phyloP scores from a whole-genome alignment of 2,797 vertebrate genomes.

The Sebastes baramenuke region DNA sequence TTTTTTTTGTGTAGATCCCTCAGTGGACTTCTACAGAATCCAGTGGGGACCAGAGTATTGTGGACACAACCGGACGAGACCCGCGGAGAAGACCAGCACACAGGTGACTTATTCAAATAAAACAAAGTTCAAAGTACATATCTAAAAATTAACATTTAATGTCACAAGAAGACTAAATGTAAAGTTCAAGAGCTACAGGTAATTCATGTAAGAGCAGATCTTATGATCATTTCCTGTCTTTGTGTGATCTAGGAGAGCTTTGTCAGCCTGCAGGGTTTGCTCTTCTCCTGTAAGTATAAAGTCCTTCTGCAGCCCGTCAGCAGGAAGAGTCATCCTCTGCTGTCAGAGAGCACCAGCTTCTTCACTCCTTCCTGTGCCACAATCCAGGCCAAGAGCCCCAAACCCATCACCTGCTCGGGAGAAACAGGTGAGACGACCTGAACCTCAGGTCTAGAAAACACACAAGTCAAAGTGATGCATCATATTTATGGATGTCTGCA shows the following conservation, averaged over 20 bases:
- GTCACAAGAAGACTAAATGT: neutral
- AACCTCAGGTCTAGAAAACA: neutral
- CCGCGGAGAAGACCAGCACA: slow-evolving; percentile 80
- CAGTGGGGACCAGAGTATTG: slow-evolving; percentile 89
- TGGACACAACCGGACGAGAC: slow-evolving; percentile 81
- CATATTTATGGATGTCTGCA: too few relatives aligned
- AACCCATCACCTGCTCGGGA: slow-evolving; percentile 79
- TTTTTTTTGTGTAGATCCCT: slow-evolving; percentile 70
- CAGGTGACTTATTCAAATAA: slow-evolving; percentile 73
- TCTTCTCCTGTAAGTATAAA: slow-evolving; percentile 93
- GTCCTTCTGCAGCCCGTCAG: slow-evolving; percentile 85
- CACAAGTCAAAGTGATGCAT: neutral
- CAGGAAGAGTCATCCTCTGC: slow-evolving; percentile 77
- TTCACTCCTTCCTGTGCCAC: slow-evolving; percentile 88
- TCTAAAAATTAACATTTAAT: too few relatives aligned
- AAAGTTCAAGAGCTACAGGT: neutral
- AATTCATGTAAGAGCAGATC: too few relatives aligned
- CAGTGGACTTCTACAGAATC: slow-evolving; percentile 83
- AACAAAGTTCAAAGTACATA: neutral
- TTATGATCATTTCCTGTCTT: neutral
- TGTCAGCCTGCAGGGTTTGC: slow-evolving; percentile 85
- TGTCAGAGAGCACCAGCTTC: slow-evolving; percentile 85
- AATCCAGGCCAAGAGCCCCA: slow-evolving; percentile 86
- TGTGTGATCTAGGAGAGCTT: slow-evolving; percentile 84
- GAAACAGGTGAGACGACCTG: slow-evolving; percentile 77